Conservation (phyloP, 2,797 vertebrate species). For the Bucorvus abyssinicus region DNA sequence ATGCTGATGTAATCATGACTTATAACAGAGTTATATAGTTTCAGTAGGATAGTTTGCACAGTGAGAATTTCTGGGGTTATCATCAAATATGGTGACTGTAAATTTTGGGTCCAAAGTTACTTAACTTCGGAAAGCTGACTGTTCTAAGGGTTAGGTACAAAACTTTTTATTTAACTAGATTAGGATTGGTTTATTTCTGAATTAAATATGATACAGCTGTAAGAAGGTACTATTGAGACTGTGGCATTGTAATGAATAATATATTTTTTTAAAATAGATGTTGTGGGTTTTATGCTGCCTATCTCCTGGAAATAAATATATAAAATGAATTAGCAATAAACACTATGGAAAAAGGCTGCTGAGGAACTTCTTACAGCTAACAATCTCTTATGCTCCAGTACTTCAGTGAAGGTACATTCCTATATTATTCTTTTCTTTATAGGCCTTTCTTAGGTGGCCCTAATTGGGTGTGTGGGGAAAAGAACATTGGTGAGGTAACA, state of each 20-base stretch:
- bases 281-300: not conserved
- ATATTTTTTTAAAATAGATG: not conserved
- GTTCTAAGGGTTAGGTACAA: not conserved
- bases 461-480: not conserved
- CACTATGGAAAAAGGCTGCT: conserved; percentile 1
- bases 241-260: not conserved
- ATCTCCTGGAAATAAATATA: conserved; percentile 19
- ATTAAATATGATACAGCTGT: not conserved
- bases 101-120: not conserved
- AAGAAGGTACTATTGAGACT: not conserved
- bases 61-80: not conserved
- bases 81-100: not conserved
- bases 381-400: not conserved
- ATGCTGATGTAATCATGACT: not conserved
- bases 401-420: not conserved
- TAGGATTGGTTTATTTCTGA: not conserved
- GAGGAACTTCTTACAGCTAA: conserved; percentile 1
- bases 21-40: not conserved
- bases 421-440: not conserved
- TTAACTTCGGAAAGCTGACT: not conserved
- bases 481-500: not conserved
- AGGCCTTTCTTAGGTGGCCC: not conserved
- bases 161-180: not conserved
- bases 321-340: conserved; percentile 23
- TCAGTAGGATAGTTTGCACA: not conserved